A percentile compares a stretch with the other conserved stretches of the same genome.
These are phyloP conservation scores for Nerophis lumbriciformis DNA, from an alignment of 2,113 vertebrate species.

Conservation along the genomic window DNA sequence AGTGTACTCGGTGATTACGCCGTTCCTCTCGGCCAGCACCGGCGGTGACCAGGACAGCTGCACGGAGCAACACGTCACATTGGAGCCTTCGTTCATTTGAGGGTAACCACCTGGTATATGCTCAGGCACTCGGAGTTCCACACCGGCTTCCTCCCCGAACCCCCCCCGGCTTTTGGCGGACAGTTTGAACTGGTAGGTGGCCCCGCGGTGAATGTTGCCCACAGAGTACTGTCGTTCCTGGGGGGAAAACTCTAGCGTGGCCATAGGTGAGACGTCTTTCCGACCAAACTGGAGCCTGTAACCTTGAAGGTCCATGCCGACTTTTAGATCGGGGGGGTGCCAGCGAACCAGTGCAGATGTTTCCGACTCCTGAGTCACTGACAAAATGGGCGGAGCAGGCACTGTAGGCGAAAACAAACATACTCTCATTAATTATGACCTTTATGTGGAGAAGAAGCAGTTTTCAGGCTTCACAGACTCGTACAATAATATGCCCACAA, in stretches of 20 bases:
- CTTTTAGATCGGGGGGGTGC: constrained; percentile 80
- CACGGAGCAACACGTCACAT: constrained; percentile 83
- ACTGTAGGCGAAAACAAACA: constrained; percentile 58
- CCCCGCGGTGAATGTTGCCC: constrained; percentile 81
- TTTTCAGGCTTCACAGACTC: background rate
- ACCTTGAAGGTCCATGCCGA: constrained; percentile 81
- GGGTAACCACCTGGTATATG: constrained; percentile 87
- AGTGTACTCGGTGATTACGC: constrained; percentile 88
- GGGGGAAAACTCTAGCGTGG: constrained; percentile 83
- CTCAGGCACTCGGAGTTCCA: constrained; percentile 82
- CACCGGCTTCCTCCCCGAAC: constrained; percentile 84
- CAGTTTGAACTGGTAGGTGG: constrained; percentile 90
- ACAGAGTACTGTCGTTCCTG: constrained; percentile 79
- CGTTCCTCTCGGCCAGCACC: constrained; percentile 87
- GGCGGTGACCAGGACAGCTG: constrained; percentile 93
- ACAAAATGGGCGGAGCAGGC: constrained; percentile 85
- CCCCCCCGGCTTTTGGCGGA: constrained; percentile 87
- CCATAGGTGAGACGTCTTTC: constrained; percentile 77
- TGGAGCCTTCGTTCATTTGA: constrained; percentile 81
- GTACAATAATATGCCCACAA: background rate
- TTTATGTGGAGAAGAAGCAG: background rate
- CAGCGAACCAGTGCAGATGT: constrained; percentile 84
- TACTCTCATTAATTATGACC: background rate
- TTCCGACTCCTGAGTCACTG: constrained; percentile 82
- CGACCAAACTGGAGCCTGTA: constrained; percentile 93